Base-by-base conservation (phyloP, 1,140 invertebrate genomes). In the Ceratoteleas bidentatus region DNA sequence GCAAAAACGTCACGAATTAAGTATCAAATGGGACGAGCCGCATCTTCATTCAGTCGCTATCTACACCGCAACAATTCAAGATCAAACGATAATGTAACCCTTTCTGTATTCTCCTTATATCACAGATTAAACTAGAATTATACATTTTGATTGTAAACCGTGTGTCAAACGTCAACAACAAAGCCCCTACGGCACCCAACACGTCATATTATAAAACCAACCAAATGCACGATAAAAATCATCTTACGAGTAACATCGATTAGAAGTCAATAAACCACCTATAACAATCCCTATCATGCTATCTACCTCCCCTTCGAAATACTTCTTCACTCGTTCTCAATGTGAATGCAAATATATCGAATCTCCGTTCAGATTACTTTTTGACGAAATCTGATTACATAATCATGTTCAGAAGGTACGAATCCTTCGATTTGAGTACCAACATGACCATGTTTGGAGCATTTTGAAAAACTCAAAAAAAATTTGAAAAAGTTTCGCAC, bases 61-160 rank as follows among this genome's bases (percentile, higher is more conserved):
- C n/a, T n/a, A n/a, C n/a, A n/a, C n/a, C n/a, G n/a, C n/a, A n/a
- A n/a, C n/a, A n/a, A n/a, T n/a, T n/a, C n/a, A n/a, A n/a, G n/a
- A n/a, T n/a, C n/a, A n/a, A n/a, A n/a, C 36, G 10, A 6, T 10
- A 43, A n/a, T 43, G n/a, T 43, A 43, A 43, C n/a, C 40, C 8
- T 57, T 53, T 15, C 40, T 72, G 6, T 54, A 60, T 70, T 14
- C 11, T 9, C 32, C 38, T 73, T 47, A 52, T 73, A 73, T 73
- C 69, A 73, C 69, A 73, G 69, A 64, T 73, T 73, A 73, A 73
- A 73, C 50, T 73, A 64, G 57, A 58, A 34, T 74, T 58, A 58
- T 24, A 24, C 40, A 58, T 74, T 74, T 74, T 74, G 70, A 74
- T 74, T 74, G 54, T 57, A 74, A 65, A 43, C n/a, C 9, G 8